Evolutionary conservation across 2,797 vertebrate genomes (phyloP).

Genomic region (Euthynnus affinis): DNA sequence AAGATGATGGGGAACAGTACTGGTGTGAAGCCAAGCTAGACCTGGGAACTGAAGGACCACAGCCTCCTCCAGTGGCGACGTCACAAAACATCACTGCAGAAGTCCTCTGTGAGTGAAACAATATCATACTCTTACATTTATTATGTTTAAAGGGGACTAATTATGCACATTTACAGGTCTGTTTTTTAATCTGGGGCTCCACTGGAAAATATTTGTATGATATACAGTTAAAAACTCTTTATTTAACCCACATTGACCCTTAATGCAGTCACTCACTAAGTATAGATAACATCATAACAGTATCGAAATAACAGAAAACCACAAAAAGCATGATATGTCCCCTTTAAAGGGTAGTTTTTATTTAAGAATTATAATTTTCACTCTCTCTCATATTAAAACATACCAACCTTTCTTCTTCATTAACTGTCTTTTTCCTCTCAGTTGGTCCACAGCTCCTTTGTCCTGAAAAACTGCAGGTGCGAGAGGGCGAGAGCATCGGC

Average conservation of each 20-base stretch:
- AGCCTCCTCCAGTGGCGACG: constrained; percentile 46
- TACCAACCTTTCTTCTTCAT: not conserved
- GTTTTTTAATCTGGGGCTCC: too few relatives aligned
- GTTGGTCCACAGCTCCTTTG: constrained; percentile 62
- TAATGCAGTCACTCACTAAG: too few relatives aligned
- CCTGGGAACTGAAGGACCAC: constrained; percentile 75
- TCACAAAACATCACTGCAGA: constrained; percentile 58
- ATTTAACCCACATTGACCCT: too few relatives aligned
- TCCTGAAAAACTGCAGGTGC: constrained; percentile 46
- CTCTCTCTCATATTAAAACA: not conserved
- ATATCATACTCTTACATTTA: not conserved
- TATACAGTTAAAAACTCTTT: too few relatives aligned
- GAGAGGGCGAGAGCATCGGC: constrained; percentile 48
- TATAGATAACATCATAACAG: too few relatives aligned
- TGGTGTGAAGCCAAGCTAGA: constrained; percentile 78
- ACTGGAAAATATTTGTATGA: too few relatives aligned
- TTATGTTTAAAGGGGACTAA: too few relatives aligned
- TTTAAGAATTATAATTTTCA: not conserved
- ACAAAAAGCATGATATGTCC: too few relatives aligned
- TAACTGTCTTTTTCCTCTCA: constrained; percentile 14
- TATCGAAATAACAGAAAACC: too few relatives aligned
- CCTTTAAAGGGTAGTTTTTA: too few relatives aligned
- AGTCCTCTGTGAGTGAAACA: constrained; percentile 78
- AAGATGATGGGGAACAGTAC: constrained; percentile 70
- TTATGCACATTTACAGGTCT: too few relatives aligned